Percentiles rank a stretch among this genome's conserved stretches.
Conservation (phyloP, 2,888 invertebrate species). For the Caenorhabditis sp. region DNA sequence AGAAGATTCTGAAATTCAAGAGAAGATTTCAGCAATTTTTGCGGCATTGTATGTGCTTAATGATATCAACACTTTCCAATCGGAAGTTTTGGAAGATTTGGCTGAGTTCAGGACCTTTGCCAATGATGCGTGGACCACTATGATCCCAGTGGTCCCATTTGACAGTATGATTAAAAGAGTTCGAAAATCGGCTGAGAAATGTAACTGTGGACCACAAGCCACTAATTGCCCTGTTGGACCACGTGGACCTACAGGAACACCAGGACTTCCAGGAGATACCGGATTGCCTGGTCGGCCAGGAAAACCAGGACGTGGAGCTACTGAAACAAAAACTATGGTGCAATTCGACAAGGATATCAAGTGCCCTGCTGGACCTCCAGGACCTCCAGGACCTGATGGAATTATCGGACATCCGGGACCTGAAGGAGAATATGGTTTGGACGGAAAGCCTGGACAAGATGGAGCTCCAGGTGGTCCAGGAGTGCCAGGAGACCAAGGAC, state of each 20-base stretch:
- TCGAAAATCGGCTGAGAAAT: not conserved
- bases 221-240: slow-evolving; percentile 2
- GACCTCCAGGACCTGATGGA: slow-evolving; percentile 39
- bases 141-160: slow-evolving; percentile 2
- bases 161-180: not conserved
- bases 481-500: slow-evolving; percentile 33
- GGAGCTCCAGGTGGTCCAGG: slow-evolving; percentile 39
- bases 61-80: slow-evolving; percentile 41
- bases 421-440: slow-evolving; percentile 32
- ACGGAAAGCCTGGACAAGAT: slow-evolving; percentile 28
- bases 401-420: slow-evolving; percentile 40
- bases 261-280: not conserved
- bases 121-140: slow-evolving; percentile 27
- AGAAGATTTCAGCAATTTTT: slow-evolving; percentile 21
- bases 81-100: slow-evolving; percentile 30
- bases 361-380: slow-evolving; percentile 14
- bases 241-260: not conserved
- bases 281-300: slow-evolving; percentile 2
- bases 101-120: slow-evolving; percentile 40
- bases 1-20: not conserved
- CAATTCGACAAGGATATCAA: slow-evolving; percentile 32
- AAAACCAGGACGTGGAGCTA: slow-evolving; percentile 14
- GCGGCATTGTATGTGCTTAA: slow-evolving; percentile 33
- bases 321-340: slow-evolving; percentile 22
- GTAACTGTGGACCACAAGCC: slow-evolving; percentile 2